Base-by-base conservation (phyloP, 1,140 invertebrate species). In the Drosophila bipectinata region DNA sequence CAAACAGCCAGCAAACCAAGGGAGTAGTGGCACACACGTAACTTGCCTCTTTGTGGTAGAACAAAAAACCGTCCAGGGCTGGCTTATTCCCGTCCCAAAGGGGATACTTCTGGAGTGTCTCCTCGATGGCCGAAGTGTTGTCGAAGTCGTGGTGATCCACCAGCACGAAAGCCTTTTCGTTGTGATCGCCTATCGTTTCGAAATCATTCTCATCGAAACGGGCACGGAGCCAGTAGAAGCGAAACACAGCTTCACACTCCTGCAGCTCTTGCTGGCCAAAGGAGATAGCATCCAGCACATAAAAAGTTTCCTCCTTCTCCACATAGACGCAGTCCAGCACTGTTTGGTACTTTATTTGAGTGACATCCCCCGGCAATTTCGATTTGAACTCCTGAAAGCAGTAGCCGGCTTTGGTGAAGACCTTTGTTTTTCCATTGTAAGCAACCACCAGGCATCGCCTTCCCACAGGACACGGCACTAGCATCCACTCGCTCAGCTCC, bases 1-100 rank as follows among this genome's bases (percentile, higher is more conserved):
- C 93, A 89, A 96, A 98, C 1, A 98, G 92, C 97, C 97, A 98
- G 2, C 95, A 95, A 0, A 98, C 96, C 10, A 99, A 92, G 0
- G 98, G 97, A 0, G 97, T 97, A 34, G 92, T 90, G 9, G 96
- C 97, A 72, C 94, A 93, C 7, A 93, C 94, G 77, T 99, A 99
- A 72, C 95, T 94, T 0, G 94, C 94, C 71, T 94, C 93, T 77
- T 95, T 95, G 89, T 98, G 96, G 90, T 96, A 97, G 92, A 98
- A 97, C 21, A 98, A 87, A 12, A 97, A 87, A 0, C 97, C 97
- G 92, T 98, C 97, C 26, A 97, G 76, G 18, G 83, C 58, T 2
- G 94, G 92, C 28, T 85, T 48, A 49, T 91, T 78, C 1, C 81
- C 77, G 28, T 81, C 61, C 72, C 88, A 90, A n/a, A 77, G 54